Evolutionary conservation across 2,888 invertebrate genomes (phyloP).

Genomic region (Masnerella sp.): DNA sequence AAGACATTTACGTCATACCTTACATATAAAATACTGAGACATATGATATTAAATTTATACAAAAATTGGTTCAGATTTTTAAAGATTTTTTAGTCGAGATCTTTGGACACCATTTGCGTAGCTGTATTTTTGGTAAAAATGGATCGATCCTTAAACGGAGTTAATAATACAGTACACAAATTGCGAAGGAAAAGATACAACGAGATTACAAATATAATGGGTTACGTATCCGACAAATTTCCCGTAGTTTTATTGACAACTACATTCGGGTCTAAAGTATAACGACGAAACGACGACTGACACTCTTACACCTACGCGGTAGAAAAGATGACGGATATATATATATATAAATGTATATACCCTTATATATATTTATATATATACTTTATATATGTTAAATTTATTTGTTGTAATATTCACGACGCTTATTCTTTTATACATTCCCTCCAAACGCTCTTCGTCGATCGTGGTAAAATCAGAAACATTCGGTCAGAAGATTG

Average conservation of each 20-base stretch:
- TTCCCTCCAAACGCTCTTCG: constrained; percentile 45
- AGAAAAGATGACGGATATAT: constrained; percentile 61
- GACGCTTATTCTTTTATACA: constrained; percentile 61
- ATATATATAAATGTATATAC: no score
- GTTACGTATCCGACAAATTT: constrained; percentile 49
- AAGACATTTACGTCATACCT: no score
- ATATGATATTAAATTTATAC: no score
- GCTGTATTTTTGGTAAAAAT: constrained; percentile 31
- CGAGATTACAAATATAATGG: constrained; percentile 64
- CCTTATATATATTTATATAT: constrained; percentile 37
- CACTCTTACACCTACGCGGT: constrained; percentile 62
- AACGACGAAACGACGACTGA: constrained; percentile 58
- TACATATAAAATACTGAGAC: no score
- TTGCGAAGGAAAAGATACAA: constrained; percentile 55
- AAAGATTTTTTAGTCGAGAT: constrained; percentile 39
- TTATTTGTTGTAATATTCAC: constrained; percentile 47
- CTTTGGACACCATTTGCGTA: no score
- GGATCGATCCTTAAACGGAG: constrained; percentile 27
- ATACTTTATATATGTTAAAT: constrained; percentile 50
- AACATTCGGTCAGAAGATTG: constrained; percentile 40
- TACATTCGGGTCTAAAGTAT: constrained; percentile 63
- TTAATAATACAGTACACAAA: constrained; percentile 48
- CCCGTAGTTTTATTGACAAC: constrained; percentile 49
- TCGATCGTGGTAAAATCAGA: constrained; percentile 57
- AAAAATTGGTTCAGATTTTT: no score